Evolutionary conservation across 2,888 invertebrate genomes (phyloP), one percentile per base, ranked within the genome.

Genomic region (Maniola hyperantus): DNA sequence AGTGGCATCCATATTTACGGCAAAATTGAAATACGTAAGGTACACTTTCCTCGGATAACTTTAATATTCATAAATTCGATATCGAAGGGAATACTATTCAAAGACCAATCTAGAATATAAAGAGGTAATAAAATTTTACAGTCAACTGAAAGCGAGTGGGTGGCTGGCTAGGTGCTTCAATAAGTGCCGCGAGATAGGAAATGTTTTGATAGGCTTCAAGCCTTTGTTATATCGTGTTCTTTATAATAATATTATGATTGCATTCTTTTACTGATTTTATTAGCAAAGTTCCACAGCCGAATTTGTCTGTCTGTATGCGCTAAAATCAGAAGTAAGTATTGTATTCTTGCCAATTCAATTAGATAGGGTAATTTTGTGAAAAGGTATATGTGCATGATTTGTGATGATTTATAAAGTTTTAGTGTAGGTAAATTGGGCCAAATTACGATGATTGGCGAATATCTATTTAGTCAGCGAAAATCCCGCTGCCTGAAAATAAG

Each of bases 111-210:
- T 42, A 53, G 51, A 39, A 20, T 42, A 42, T 51, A 62, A 53
- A 62, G 62, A 53, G 26, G 53, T 53, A 62, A 62, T 62, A 62
- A 62, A 53, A 53, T 62, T 62, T 62, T 62, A 62, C 62, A 62
- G 53, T 62, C 39, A 26, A 39, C 62, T 26, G 62, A 62, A 62
- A 62, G 34, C 11, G 18, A 36, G 59, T 44, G 46, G 46, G 50
- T 39, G 42, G 57, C 18, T 39, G 42, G 57, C 18, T 42, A 18
- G 13, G 20, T 15, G 62, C 39, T 42, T 42, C 53, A 26, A 53
- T 53, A 33, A 7, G 42, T 50, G 20, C 26, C n/a, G 18, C 36
- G 53, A 62, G 42, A 44, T 53, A 60, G 50, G 50, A 60, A 46
- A 60, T 36, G 60, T 44, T 44, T 50, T 50, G 50, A 50, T 50